Evolutionary conservation across 2,888 invertebrate genomes (phyloP).

Genomic region (Trissoscelio sp.): DNA sequence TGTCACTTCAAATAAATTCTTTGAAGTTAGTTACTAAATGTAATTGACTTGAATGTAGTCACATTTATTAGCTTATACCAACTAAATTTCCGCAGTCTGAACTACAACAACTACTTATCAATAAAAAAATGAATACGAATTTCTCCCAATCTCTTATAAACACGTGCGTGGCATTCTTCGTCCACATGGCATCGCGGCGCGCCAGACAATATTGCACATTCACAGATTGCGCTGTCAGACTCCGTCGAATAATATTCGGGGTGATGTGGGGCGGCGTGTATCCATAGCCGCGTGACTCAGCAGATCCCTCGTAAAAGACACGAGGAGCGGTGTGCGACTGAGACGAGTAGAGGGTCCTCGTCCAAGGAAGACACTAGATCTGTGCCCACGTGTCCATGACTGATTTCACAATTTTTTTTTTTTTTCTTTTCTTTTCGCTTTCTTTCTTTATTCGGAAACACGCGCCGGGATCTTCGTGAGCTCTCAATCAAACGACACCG

Average conservation of each 20-base stretch:
- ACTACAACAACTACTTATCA: too few species aligned
- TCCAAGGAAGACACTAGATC: slow-evolving; percentile 55
- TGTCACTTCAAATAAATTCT: too few species aligned
- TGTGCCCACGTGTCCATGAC: slow-evolving; percentile 77
- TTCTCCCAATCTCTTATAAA: slow-evolving; percentile 52
- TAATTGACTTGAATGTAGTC: too few species aligned
- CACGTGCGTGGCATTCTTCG: slow-evolving; percentile 70
- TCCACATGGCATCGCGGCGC: slow-evolving; percentile 67
- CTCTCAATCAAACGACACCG: slow-evolving; percentile 54
- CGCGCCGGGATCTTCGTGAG: slow-evolving; percentile 38
- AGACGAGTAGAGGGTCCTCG: slow-evolving; percentile 44
- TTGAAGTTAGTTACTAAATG: too few species aligned
- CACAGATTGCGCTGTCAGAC: slow-evolving; percentile 81
- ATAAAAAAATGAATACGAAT: slow-evolving; percentile 32
- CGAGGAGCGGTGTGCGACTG: slow-evolving; percentile 8
- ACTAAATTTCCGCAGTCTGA: too few species aligned
- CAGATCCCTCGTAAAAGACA: slow-evolving; percentile 72
- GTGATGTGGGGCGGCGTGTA: slow-evolving; percentile 76
- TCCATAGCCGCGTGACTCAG: slow-evolving; percentile 77
- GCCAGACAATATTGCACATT: slow-evolving; percentile 78
- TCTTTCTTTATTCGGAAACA: slow-evolving; percentile 42
- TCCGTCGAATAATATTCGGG: slow-evolving; percentile 80
- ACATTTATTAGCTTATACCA: too few species aligned
- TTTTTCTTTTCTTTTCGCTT: too few species aligned
- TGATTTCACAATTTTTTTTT: slow-evolving; percentile 71